Base-by-base conservation (phyloP, 2,797 vertebrate species). In the Bovichtus variegatus region DNA sequence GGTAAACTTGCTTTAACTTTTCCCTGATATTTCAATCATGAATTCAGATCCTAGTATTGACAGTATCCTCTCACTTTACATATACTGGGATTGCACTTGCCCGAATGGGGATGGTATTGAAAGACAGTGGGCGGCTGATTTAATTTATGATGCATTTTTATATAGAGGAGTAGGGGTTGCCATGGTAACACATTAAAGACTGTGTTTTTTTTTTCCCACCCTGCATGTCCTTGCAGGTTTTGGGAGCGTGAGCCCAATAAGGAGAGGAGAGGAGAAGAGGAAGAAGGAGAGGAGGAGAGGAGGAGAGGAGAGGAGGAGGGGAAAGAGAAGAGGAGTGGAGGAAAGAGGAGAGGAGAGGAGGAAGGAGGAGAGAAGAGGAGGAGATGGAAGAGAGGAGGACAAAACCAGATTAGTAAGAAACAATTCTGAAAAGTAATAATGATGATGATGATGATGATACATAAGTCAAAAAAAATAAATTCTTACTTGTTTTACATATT, bases 241-340 rank as follows among this genome's bases (percentile, higher is more conserved):
- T 87, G 83, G 81, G 54, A 61, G 13, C 65, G 12, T 5, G 44
- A 76, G 31, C 66, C 68, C 0, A 59, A 79, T 27, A 18, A 16
- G 74, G 82, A 90, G 77, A 84, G 67, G 76, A 85, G 53, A 38
- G 60, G 31, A 25, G 84, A 66, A 86, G 51, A 40, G 31, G 18
- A 31, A n/a, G n/a, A 38, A 23, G 12, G 18, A 59, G 21, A 58
- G 11, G 34, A 9, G 5, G 19, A 16, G 19, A 43, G 25, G 49
- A 43, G 36, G 15, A 25, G 9, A 21, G 2, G 15, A 58, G 41
- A 16, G 2, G 27, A n/a, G 16, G 11, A 6, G 13, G 13, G 1
- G 21, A 5, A 13, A 34, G 15, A 23, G 36, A n/a, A 40, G 23
- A 21, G 18, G 27, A 40, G 9, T 4, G 23, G 44, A 81, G 29